These are phyloP conservation scores for Lasioglossum vierecki DNA, from an alignment of 2,888 invertebrate species.

Conservation along the genomic window DNA sequence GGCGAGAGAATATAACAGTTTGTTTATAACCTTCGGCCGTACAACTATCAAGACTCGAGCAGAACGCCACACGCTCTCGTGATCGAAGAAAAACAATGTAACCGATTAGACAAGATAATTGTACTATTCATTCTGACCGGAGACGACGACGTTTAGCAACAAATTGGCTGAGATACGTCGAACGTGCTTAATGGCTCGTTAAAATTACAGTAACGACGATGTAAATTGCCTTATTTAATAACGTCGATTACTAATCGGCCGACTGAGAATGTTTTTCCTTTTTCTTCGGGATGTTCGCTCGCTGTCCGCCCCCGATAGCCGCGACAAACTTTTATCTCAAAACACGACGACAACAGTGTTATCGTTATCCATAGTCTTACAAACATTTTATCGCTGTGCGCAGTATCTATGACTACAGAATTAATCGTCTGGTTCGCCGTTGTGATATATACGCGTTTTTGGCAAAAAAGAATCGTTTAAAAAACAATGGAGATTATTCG, in stretches of 20 bases:
- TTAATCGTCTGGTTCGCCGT: neutral
- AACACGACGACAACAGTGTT: neutral
- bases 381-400: neutral
- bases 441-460: neutral
- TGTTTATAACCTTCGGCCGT: neutral
- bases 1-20: neutral
- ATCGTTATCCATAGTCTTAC: neutral
- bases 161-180: neutral
- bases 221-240: slow-evolving; percentile 21
- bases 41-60: too few species aligned
- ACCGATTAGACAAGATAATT: slow-evolving; percentile 1
- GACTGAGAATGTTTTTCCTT: neutral
- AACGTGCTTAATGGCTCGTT: neutral
- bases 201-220: slow-evolving; percentile 18
- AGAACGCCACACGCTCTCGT: too few species aligned
- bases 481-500: too few species aligned
- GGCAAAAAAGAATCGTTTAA: too few species aligned
- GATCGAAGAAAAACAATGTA: neutral
- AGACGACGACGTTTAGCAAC: neutral
- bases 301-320: too few species aligned
- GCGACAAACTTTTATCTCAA: neutral
- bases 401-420: neutral
- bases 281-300: neutral
- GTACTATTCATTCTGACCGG: neutral
- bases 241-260: neutral